Percentiles rank a stretch among this genome's conserved stretches.
phyloP scores from a whole-genome alignment of 1,140 invertebrate species.

The Bombus balteatus region DNA sequence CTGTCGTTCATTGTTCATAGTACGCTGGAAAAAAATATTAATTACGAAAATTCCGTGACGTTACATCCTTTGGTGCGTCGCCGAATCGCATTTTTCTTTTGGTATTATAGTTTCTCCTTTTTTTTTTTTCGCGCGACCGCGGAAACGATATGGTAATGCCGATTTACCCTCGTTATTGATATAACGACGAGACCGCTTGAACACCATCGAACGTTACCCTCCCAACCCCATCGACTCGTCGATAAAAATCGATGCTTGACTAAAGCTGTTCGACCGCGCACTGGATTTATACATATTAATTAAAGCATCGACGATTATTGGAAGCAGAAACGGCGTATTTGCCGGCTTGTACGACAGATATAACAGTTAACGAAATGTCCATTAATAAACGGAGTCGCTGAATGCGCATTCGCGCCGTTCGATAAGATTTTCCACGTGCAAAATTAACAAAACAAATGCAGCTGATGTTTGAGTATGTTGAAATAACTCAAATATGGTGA shows the following conservation, averaged over 20 bases:
- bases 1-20: slow-evolving; percentile 8
- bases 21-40: slow-evolving; percentile 59
- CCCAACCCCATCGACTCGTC: neutral
- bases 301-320: slow-evolving; percentile 60
- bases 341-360: slow-evolving; percentile 26
- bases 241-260: slow-evolving; percentile 58
- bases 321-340: slow-evolving; percentile 43
- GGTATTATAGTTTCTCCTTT: neutral
- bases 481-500: neutral
- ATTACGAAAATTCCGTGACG: slow-evolving; percentile 61
- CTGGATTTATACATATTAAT: slow-evolving; percentile 63
- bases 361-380: slow-evolving; percentile 42
- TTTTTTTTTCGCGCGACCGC: slow-evolving; percentile 10
- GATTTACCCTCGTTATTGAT: slow-evolving; percentile 32
- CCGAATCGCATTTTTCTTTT: neutral
- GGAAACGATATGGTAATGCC: slow-evolving; percentile 16
- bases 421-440: neutral
- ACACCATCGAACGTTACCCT: slow-evolving; percentile 14
- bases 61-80: slow-evolving; percentile 24
- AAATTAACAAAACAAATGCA: slow-evolving; percentile 21
- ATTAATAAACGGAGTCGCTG: slow-evolving; percentile 37
- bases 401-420: neutral
- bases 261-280: slow-evolving; percentile 36
- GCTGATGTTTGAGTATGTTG: neutral
- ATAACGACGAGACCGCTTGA: slow-evolving; percentile 31